These are phyloP conservation scores for Sebastes steindachneri DNA, from an alignment of 2,797 vertebrate genomes.

Conservation along the genomic window DNA sequence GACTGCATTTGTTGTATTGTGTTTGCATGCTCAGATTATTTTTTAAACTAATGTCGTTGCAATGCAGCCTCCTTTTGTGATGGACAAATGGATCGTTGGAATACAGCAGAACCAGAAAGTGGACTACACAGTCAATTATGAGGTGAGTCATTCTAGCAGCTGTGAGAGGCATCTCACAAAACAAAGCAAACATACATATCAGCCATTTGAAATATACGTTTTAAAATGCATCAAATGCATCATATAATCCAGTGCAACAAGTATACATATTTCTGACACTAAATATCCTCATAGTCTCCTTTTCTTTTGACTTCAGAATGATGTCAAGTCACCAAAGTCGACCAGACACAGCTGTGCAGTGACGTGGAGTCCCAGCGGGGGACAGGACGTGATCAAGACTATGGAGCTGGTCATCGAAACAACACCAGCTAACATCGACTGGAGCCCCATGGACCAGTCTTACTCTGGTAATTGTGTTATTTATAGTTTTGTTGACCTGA, in stretches of 20 bases:
- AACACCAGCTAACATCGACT: slow-evolving; percentile 74
- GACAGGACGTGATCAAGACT: slow-evolving; percentile 86
- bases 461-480: slow-evolving; percentile 84
- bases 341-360: slow-evolving; percentile 87
- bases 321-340: slow-evolving; percentile 90
- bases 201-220: background rate
- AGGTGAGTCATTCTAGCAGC: slow-evolving; percentile 82
- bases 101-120: slow-evolving; percentile 88
- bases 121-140: slow-evolving; percentile 93
- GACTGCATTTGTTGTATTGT: slow-evolving; percentile 1
- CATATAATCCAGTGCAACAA: background rate
- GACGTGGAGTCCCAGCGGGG: slow-evolving; percentile 84
- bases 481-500: background rate
- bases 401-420: slow-evolving; percentile 92
- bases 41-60: slow-evolving; percentile 21
- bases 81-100: slow-evolving; percentile 98
- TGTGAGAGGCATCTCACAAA: background rate
- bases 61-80: slow-evolving; percentile 95
- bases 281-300: background rate
- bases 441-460: slow-evolving; percentile 80
- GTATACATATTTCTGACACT: background rate
- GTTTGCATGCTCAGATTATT: background rate
- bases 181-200: background rate
- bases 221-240: background rate
- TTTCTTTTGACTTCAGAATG: slow-evolving; percentile 78